Evolutionary conservation across 1,140 invertebrate genomes (phyloP), one percentile per base, ranked within the genome.

Genomic region (Ganaspis sp.): DNA sequence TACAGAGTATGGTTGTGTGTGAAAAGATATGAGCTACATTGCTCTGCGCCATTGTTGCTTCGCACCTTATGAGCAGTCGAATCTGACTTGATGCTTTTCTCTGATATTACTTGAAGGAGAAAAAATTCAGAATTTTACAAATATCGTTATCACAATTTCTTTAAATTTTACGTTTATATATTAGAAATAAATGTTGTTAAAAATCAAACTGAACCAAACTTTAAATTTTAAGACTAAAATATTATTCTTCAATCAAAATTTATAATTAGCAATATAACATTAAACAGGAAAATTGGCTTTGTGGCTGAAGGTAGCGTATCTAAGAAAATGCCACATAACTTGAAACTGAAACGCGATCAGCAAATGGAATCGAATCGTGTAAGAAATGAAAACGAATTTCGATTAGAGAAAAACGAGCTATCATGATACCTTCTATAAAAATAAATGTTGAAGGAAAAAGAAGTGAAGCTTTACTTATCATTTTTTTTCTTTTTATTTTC

Each of bases 11-110:
- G 4, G 4, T n/a, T 15, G n/a, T 82, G 78, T 84, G 23, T 58
- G 23, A 86, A 85, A 84, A 81, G 79, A 80, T 77, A 81, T 81
- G 83, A 83, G 82, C 0, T 45, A 45, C 42, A 45, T 45, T 45
- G 12, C 42, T 45, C n/a, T 45, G n/a, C 42, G 8, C 38, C n/a
- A 45, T 45, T 45, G 42, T 45, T 45, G 42, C 42, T n/a, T 45
- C 15, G n/a, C 42, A 45, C 12, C 15, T 45, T 45, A 45, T 45
- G 42, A 45, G 42, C 42, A 45, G 42, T 45, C 42, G 42, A 45
- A 45, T 45, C n/a, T 45, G 12, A 45, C 42, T 45, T 15, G 42
- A 45, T 45, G 42, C 15, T n/a, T 45, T 45, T n/a, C n/a, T 45
- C 12, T 15, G n/a, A 15, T 15, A 45, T 0, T 4, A 34, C 6